Conservation (phyloP, 2,113 vertebrate genomes). For the Brachypodius melanocephalos region DNA sequence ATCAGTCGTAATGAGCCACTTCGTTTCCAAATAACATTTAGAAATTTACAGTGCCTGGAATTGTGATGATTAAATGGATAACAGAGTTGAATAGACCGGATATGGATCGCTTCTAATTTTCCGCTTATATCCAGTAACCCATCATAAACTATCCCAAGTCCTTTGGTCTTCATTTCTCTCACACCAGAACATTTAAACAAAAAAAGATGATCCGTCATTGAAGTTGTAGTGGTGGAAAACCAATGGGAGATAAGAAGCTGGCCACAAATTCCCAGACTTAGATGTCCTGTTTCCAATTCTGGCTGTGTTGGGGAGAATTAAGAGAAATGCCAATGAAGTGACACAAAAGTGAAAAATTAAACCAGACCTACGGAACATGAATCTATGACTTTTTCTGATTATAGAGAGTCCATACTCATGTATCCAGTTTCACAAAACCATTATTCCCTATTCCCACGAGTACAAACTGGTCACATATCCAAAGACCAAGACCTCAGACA, state of each 20-base stretch:
- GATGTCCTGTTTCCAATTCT: slow-evolving; percentile 53
- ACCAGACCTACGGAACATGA: neutral
- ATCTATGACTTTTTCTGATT: slow-evolving; percentile 31
- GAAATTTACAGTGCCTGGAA: slow-evolving; percentile 25
- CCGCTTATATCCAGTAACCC: slow-evolving; percentile 14
- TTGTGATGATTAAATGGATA: slow-evolving; percentile 14
- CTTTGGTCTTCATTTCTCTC: slow-evolving; percentile 40
- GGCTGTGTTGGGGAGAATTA: slow-evolving; percentile 4
- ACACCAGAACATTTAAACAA: slow-evolving; percentile 49
- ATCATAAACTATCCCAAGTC: slow-evolving; percentile 11
- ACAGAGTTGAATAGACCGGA: neutral
- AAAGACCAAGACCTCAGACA: neutral
- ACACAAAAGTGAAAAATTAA: slow-evolving; percentile 51
- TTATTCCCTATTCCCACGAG: neutral
- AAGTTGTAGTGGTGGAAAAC: neutral
- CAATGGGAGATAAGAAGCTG: slow-evolving; percentile 34
- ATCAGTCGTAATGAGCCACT: neutral
- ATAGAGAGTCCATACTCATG: neutral
- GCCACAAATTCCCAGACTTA: slow-evolving; percentile 33
- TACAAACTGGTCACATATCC: neutral
- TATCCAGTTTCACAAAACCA: slow-evolving; percentile 32
- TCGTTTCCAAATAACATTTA: slow-evolving; percentile 17
- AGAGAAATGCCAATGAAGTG: slow-evolving; percentile 52
- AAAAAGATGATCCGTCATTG: slow-evolving; percentile 31
- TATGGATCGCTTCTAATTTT: slow-evolving; percentile 35